These are phyloP conservation scores for Thaleichthys pacificus DNA, from an alignment of 2,797 vertebrate genomes.

Conservation along the genomic window DNA sequence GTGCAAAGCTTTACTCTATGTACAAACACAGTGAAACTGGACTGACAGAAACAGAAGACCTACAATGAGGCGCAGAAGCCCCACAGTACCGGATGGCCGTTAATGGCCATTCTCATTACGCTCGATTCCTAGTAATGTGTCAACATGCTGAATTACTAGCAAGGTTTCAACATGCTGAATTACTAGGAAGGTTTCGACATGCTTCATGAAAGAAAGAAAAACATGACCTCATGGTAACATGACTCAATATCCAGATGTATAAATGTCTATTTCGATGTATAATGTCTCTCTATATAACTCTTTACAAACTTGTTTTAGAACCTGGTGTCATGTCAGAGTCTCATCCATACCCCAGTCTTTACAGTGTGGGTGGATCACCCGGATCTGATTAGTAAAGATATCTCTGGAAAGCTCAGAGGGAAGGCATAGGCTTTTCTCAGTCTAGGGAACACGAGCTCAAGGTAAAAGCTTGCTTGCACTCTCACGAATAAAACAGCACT, in stretches of 20 bases:
- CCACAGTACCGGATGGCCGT: no score
- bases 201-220: no score
- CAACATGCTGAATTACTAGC: no score
- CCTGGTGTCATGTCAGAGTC: neutral
- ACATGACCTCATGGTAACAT: no score
- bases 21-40: conserved; percentile 36
- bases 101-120: no score
- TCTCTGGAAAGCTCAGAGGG: neutral
- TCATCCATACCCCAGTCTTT: neutral
- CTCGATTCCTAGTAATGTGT: no score
- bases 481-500: conserved; percentile 65
- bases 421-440: conserved; percentile 22
- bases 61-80: no score
- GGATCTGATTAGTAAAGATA: conserved; percentile 8
- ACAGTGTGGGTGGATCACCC: neutral
- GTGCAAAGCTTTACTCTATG: conserved; percentile 31
- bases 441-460: conserved; percentile 44
- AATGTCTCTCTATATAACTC: no score
- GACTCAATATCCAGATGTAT: no score
- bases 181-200: no score
- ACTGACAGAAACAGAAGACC: neutral
- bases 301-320: neutral
- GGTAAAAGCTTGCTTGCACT: conserved; percentile 51
- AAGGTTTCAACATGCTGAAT: no score
- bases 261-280: no score